phyloP scores from a whole-genome alignment of 2,797 vertebrate species.

The Enteromius treurensis region DNA sequence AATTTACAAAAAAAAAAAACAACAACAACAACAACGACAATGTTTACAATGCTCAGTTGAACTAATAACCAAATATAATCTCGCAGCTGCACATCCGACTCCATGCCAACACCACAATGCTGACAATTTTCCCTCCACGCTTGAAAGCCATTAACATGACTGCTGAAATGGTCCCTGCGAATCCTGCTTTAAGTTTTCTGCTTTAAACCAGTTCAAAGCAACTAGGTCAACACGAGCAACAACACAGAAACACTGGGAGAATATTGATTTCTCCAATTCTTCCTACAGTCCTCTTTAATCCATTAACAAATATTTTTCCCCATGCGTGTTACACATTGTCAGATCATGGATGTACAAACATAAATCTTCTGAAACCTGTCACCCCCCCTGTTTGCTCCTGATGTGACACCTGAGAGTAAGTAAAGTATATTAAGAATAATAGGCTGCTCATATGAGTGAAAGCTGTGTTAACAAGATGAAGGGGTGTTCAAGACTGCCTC shows the following conservation, averaged over 20 bases:
- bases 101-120: constrained; percentile 12
- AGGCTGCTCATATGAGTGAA: neutral
- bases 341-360: neutral
- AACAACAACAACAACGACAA: neutral
- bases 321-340: neutral
- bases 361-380: neutral
- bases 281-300: neutral
- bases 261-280: neutral
- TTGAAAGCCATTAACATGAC: constrained; percentile 38
- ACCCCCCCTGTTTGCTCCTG: neutral
- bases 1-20: neutral
- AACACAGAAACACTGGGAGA: neutral
- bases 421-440: constrained; percentile 14
- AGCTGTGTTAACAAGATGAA: neutral
- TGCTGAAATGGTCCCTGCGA: constrained; percentile 15
- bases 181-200: constrained; percentile 19
- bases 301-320: neutral
- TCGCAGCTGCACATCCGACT: constrained; percentile 35
- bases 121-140: constrained; percentile 20
- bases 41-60: constrained; percentile 37
- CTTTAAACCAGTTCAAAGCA: constrained; percentile 33
- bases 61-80: constrained; percentile 42
- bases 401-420: neutral
- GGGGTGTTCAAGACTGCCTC: constrained; percentile 24
- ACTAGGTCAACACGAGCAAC: neutral